Conservation (phyloP, 2,113 vertebrate genomes). For the Hylia prasina region DNA sequence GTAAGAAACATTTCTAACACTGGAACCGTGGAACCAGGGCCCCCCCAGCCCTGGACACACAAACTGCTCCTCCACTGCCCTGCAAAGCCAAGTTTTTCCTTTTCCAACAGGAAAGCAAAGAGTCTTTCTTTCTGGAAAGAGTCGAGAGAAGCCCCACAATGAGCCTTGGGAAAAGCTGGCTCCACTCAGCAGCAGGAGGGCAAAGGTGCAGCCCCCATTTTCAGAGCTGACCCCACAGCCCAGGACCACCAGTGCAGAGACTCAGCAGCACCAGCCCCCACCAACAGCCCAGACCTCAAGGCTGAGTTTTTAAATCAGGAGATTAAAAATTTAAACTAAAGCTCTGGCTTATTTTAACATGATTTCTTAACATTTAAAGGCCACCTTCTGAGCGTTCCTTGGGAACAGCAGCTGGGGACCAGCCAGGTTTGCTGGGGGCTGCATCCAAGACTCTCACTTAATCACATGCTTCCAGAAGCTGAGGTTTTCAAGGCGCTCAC, state of each 20-base stretch:
- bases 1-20: fast-evolving
- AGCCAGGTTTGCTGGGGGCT: not conserved
- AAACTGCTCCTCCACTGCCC: not conserved
- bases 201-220: fast-evolving
- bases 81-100: not conserved
- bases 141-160: fast-evolving
- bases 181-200: not conserved
- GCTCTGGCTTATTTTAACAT: constrained; percentile 1
- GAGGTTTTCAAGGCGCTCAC: fast-evolving
- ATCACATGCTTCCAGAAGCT: not conserved
- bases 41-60: not conserved
- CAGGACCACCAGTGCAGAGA: not conserved
- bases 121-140: not conserved
- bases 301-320: constrained; percentile 18
- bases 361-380: constrained; percentile 54
- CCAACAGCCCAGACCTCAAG: not conserved
- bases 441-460: not conserved
- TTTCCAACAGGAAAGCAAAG: not conserved
- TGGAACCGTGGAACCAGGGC: fast-evolving
- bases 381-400: not conserved
- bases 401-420: not conserved
- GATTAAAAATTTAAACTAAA: constrained; percentile 44
- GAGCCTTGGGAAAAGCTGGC: fast-evolving
- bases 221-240: fast-evolving
- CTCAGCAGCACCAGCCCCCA: not conserved